phyloP scores from a whole-genome alignment of 1,140 invertebrate species.

The Frieseomelitta varia region DNA sequence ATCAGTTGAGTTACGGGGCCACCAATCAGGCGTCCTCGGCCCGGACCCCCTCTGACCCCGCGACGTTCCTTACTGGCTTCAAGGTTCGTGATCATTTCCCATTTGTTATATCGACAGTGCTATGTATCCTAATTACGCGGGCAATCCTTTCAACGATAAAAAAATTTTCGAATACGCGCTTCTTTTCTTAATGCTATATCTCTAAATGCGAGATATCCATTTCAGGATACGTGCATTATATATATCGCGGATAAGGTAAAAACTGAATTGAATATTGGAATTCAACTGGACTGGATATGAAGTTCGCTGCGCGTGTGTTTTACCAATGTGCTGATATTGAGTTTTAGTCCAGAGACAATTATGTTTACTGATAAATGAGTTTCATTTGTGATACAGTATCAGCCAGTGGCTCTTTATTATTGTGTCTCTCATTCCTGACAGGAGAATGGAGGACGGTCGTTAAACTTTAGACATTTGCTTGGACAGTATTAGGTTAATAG shows the following conservation, averaged over 20 bases:
- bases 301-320: too few species aligned
- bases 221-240: too few species aligned
- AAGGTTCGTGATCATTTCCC: slow-evolving; percentile 78
- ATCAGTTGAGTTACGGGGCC: slow-evolving; percentile 89
- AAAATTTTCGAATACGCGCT: neutral
- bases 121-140: neutral
- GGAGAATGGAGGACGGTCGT: neutral
- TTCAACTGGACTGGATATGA: neutral
- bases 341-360: neutral
- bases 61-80: slow-evolving; percentile 81
- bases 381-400: neutral
- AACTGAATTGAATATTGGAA: too few species aligned
- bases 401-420: neutral
- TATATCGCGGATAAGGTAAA: too few species aligned
- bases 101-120: neutral
- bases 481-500: neutral
- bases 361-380: neutral
- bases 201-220: too few species aligned
- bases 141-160: neutral
- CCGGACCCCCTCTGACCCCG: slow-evolving; percentile 82
- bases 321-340: neutral
- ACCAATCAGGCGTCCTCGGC: slow-evolving; percentile 85
- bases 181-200: too few species aligned
- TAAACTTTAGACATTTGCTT: neutral
- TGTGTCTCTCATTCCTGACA: neutral